Evolutionary conservation across 2,797 vertebrate genomes (phyloP), one percentile per base, ranked within the genome.

Genomic region (Sciurus carolinensis): DNA sequence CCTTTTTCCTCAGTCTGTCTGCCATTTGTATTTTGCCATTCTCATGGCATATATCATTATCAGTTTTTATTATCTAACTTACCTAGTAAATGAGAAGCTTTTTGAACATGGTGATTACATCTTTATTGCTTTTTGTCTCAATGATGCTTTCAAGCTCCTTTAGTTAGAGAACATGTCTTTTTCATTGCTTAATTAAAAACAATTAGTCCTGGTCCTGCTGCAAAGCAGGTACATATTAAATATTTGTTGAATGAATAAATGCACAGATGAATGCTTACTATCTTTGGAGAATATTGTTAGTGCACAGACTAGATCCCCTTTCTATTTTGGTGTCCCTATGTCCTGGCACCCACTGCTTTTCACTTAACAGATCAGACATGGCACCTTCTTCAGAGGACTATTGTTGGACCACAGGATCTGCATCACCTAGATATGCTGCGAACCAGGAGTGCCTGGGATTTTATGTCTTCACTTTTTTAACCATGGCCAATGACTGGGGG

Each of bases 131-230:
- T 87, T 64, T 88, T n/a, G 7, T 77, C 2, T 54, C 12, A 77
- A 0, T 89, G 82, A 66, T 39, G 39, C 50, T 87, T 91, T 91
- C 10, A 13, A 36, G 1, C 22, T 28, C 12, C 18, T 84, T 86
- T 87, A 24, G 17, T 52, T 77, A 81, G 33, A 90, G 39, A 87
- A 30, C 3, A 33, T 62, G 11, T 57, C 26, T 75, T 87, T 17
- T 71, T 80, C 26, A 81, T 44, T 67, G 64, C 18, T 52, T 90
- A 75, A n/a, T 95, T 77, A 71, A 71, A 91, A 66, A 24, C 24
- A 62, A 62, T 92, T 80, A 59, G 62, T 90, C 67, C 9, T 57
- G 20, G 14, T 18, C 33, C 12, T 84, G 75, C 11, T 76, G 22
- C 28, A 77, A 91, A 76, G 28, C 73, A 71, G 8, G 22, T 93